Conservation (phyloP, 2,113 vertebrate species). For the Machaerirhynchus nigripectus region DNA sequence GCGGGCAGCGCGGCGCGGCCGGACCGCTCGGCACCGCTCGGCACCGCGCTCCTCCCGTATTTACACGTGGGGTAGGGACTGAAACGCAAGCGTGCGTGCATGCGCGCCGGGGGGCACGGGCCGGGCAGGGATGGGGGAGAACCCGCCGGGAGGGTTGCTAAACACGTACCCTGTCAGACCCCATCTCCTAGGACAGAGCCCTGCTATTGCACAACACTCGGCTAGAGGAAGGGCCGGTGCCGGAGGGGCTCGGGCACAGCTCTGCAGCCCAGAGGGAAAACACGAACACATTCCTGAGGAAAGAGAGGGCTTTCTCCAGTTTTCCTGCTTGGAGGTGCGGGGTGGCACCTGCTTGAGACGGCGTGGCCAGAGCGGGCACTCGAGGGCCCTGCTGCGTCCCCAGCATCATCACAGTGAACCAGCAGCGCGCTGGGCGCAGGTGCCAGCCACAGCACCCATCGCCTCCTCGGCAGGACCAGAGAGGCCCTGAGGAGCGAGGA, state of each 20-base stretch:
- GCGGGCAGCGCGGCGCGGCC: neutral
- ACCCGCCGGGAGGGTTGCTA: neutral
- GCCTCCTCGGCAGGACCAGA: neutral
- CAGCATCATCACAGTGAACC: conserved; percentile 42
- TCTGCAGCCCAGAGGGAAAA: neutral
- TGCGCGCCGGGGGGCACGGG: neutral
- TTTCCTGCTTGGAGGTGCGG: neutral
- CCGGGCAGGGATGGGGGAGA: neutral
- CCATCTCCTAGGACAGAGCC: conserved; percentile 15
- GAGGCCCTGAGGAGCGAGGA: neutral
- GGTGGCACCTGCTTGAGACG: neutral
- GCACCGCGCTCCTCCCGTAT: neutral
- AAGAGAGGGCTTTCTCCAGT: conserved; percentile 22
- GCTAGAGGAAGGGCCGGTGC: conserved; percentile 35
- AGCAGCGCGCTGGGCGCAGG: neutral
- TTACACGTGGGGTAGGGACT: neutral
- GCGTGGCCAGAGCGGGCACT: neutral
- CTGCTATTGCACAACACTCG: conserved; percentile 40
- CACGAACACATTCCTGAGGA: conserved; percentile 51
- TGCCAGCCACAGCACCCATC: neutral
- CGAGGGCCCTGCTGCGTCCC: neutral
- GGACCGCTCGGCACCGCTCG: neutral
- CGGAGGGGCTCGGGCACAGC: neutral
- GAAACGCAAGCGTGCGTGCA: conserved; percentile 1
- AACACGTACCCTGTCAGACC: conserved; percentile 37